Evolutionary conservation across 2,888 invertebrate species (phyloP).

Genomic region (Sicus ferrugineus): DNA sequence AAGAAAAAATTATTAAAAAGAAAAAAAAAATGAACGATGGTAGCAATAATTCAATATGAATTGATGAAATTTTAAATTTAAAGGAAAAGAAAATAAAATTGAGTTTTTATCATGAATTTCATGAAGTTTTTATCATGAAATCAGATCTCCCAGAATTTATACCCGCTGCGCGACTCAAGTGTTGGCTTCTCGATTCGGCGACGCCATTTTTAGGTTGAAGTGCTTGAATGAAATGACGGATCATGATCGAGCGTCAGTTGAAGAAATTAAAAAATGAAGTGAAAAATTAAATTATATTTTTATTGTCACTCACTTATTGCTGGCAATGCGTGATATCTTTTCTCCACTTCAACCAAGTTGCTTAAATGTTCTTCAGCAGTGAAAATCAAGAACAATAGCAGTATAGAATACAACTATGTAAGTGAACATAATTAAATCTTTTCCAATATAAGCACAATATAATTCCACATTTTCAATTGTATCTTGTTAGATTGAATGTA

Average conservation of each 20-base stretch:
- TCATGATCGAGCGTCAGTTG: slow-evolving; percentile 31
- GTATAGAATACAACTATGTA: no score
- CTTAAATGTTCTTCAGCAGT: background rate
- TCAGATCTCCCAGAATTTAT: background rate
- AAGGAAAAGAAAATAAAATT: slow-evolving; percentile 10
- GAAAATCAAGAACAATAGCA: background rate
- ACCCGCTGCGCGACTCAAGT: background rate
- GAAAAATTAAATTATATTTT: slow-evolving; percentile 13
- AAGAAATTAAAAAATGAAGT: background rate
- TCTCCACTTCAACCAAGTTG: background rate
- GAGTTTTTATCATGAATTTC: slow-evolving; percentile 4
- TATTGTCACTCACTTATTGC: background rate
- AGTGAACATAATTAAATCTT: no score
- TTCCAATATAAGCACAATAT: no score
- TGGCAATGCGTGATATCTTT: background rate
- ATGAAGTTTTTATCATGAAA: slow-evolving; percentile 5
- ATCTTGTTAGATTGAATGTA: no score
- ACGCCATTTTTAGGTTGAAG: slow-evolving; percentile 22
- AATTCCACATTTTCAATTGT: no score
- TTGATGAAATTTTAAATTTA: background rate
- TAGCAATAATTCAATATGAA: background rate
- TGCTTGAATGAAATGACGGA: slow-evolving; percentile 9
- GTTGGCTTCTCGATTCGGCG: background rate
- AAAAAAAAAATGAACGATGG: background rate
- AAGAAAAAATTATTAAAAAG: background rate